These are phyloP conservation scores for Emmelina monodactyla DNA, from an alignment of 2,888 invertebrate genomes.

Conservation along the genomic window DNA sequence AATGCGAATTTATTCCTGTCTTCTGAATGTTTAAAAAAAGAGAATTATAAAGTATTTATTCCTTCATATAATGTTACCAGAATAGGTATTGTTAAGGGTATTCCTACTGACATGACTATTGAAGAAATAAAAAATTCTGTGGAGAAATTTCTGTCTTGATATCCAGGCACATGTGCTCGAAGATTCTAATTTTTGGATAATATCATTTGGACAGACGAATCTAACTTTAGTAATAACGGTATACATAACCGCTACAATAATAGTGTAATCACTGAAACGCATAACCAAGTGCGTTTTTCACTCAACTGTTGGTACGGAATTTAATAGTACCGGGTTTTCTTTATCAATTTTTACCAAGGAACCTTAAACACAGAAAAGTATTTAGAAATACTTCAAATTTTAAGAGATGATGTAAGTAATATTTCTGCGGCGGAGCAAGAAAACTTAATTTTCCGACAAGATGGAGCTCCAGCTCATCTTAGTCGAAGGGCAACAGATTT, in stretches of 20 bases:
- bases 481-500: conserved; percentile 3
- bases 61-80: too few species aligned
- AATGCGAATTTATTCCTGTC: too few species aligned
- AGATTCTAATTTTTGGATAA: conserved; percentile 1
- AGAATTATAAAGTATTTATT: too few species aligned
- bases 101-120: too few species aligned
- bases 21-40: too few species aligned
- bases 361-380: conserved; percentile 6
- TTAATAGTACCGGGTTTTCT: conserved; percentile 5
- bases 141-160: too few species aligned
- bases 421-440: neutral
- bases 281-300: conserved; percentile 5
- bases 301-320: conserved; percentile 4
- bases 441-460: conserved; percentile 2
- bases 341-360: conserved; percentile 4
- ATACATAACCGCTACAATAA: conserved; percentile 2
- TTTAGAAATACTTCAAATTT: conserved; percentile 6
- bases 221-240: neutral
- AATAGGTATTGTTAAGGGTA: too few species aligned
- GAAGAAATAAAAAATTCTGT: too few species aligned
- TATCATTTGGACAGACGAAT: neutral
- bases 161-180: conserved; percentile 4
- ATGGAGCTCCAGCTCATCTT: conserved; percentile 3
- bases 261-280: conserved; percentile 4
- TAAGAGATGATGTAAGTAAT: conserved; percentile 5